phyloP scores from a whole-genome alignment of 2,888 invertebrate genomes.

The Pogonocherus hispidulus region DNA sequence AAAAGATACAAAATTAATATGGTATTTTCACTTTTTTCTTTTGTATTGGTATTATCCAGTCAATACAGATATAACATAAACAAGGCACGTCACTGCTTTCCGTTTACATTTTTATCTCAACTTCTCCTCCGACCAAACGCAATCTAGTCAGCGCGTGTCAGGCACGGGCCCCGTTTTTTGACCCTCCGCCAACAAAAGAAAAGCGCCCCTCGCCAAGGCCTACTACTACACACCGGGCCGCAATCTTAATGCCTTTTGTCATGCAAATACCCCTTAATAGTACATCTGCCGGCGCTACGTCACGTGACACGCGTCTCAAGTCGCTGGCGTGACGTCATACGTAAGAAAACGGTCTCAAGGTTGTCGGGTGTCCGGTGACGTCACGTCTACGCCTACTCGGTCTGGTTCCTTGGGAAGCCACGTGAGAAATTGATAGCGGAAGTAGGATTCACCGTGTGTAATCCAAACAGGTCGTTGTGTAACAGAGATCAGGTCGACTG shows the following conservation, averaged over 20 bases:
- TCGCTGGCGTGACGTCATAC: slow-evolving; percentile 55
- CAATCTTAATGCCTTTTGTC: slow-evolving; percentile 68
- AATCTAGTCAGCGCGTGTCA: slow-evolving; percentile 67
- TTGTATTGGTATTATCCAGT: too few relatives aligned
- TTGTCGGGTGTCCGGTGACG: slow-evolving; percentile 66
- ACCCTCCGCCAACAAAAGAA: slow-evolving; percentile 66
- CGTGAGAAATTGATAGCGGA: slow-evolving; percentile 40
- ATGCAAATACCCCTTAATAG: slow-evolving; percentile 63
- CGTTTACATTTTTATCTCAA: slow-evolving; percentile 63
- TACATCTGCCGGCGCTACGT: slow-evolving; percentile 64
- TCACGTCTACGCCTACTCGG: slow-evolving; percentile 51
- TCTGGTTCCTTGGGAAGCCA: slow-evolving; percentile 42
- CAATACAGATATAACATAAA: too few relatives aligned
- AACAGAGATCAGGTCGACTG: slow-evolving; percentile 10
- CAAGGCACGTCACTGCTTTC: slow-evolving; percentile 58
- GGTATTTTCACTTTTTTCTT: too few relatives aligned
- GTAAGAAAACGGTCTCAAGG: slow-evolving; percentile 68
- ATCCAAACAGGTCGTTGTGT: slow-evolving; percentile 11
- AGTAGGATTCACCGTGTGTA: slow-evolving; percentile 36
- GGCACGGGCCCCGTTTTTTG: slow-evolving; percentile 68
- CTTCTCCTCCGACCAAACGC: slow-evolving; percentile 63
- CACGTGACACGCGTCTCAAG: slow-evolving; percentile 59
- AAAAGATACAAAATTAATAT: too few relatives aligned
- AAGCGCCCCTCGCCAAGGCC: slow-evolving; percentile 60
- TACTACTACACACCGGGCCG: slow-evolving; percentile 64